A percentile compares a stretch with the other conserved stretches of the same genome.
Conservation (phyloP, 1,140 invertebrate genomes). For the Cydia pomonella region DNA sequence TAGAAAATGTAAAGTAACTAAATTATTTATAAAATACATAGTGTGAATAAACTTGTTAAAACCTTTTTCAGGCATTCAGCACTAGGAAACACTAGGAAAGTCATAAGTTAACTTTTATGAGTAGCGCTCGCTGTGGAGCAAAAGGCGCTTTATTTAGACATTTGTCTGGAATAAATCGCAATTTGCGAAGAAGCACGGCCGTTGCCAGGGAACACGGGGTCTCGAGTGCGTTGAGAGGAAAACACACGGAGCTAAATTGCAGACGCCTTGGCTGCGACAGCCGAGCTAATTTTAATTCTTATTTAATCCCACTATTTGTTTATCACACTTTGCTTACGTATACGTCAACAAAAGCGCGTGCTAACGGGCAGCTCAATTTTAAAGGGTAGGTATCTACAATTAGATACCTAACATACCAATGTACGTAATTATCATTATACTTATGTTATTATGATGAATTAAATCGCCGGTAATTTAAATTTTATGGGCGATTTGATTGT, state of each 20-base stretch:
- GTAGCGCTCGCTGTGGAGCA: conserved; percentile 6
- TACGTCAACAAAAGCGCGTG: no score
- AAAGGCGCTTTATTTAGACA: conserved; percentile 33
- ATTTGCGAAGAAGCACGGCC: conserved; percentile 26
- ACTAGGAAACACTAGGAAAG: conserved; percentile 7
- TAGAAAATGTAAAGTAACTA: neutral
- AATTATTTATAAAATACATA: neutral
- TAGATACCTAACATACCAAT: no score
- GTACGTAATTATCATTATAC: no score
- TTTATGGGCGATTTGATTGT: no score
- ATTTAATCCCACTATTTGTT: neutral
- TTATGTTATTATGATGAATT: no score
- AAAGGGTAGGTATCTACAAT: no score
- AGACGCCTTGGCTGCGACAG: neutral
- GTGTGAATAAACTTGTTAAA: neutral
- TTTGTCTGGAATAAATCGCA: conserved; percentile 33
- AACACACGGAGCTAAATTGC: neutral
- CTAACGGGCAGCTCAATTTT: no score
- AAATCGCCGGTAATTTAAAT: no score
- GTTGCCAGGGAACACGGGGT: conserved; percentile 28
- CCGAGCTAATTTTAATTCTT: no score
- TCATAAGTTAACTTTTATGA: conserved; percentile 26
- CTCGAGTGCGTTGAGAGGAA: conserved; percentile 1
- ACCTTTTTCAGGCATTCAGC: neutral
- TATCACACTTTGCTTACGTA: neutral